phyloP scores from a whole-genome alignment of 2,888 invertebrate species.

The Eutolmus rufibarbis region DNA sequence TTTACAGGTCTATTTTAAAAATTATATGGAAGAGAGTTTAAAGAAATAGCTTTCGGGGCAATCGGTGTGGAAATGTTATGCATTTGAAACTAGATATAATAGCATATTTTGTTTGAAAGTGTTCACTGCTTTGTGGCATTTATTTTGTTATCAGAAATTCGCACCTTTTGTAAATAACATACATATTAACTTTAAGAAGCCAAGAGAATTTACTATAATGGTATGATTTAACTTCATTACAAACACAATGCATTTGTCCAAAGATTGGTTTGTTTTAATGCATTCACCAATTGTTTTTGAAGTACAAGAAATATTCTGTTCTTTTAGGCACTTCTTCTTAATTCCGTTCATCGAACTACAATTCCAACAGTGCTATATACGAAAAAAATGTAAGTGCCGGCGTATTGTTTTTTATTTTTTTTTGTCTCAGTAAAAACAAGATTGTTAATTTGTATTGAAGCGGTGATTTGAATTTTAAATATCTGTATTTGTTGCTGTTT shows the following conservation, averaged over 20 bases:
- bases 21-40: neutral
- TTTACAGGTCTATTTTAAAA: neutral
- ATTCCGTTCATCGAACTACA: neutral
- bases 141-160: neutral
- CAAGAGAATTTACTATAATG: neutral
- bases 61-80: neutral
- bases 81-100: neutral
- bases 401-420: neutral
- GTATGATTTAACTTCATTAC: neutral
- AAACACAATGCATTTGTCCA: neutral
- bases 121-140: neutral
- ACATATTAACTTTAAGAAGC: neutral
- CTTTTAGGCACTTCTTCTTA: constrained; percentile 12
- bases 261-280: neutral
- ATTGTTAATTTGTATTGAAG: neutral
- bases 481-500: neutral
- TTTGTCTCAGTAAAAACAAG: neutral
- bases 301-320: neutral
- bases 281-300: neutral
- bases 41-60: neutral
- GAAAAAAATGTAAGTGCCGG: constrained; percentile 14
- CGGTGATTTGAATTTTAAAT: neutral
- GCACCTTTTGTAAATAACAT: neutral
- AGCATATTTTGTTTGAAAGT: neutral
- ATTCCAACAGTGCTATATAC: neutral